Percentiles rank a stretch among this genome's conserved stretches.
Conservation (phyloP, 2,888 invertebrate genomes). For the Hylaea fasciaria region DNA sequence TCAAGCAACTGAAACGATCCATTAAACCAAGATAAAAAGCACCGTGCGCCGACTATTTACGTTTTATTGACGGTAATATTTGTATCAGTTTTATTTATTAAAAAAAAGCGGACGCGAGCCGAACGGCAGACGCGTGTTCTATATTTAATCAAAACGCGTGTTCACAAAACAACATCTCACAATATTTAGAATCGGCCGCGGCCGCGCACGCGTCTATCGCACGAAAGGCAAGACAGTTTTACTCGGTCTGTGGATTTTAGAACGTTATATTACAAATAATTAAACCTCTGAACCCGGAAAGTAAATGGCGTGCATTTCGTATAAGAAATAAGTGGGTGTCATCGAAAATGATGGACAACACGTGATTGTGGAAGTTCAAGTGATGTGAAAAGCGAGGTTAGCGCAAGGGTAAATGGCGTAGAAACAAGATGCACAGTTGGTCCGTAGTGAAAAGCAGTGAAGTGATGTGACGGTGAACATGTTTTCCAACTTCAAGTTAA, state of each 20-base stretch:
- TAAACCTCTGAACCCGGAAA: too few relatives aligned
- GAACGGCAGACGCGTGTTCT: constrained; percentile 69
- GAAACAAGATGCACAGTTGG: neutral
- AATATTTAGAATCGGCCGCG: constrained; percentile 68
- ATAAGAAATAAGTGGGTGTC: neutral
- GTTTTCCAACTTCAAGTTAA: constrained; percentile 85
- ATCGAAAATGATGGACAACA: constrained; percentile 33
- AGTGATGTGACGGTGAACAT: constrained; percentile 60
- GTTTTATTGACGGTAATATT: constrained; percentile 76
- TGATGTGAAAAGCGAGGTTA: constrained; percentile 41
- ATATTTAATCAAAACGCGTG: constrained; percentile 73
- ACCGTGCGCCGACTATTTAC: constrained; percentile 57
- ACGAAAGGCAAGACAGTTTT: constrained; percentile 3
- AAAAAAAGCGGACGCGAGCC: constrained; percentile 68
- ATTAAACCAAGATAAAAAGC: constrained; percentile 69
- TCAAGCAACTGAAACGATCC: constrained; percentile 50
- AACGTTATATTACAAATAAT: neutral
- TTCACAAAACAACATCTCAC: constrained; percentile 75
- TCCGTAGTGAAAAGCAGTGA: neutral
- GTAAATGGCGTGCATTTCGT: too few relatives aligned
- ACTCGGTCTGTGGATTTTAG: neutral
- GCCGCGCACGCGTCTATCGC: constrained; percentile 61
- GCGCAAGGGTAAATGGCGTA: neutral
- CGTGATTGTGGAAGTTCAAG: constrained; percentile 40
- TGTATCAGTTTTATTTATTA: constrained; percentile 74